A percentile compares a stretch with the other conserved stretches of the same genome.
These are phyloP conservation scores for Rhineura floridana DNA, from an alignment of 2,113 vertebrate species.

Conservation along the genomic window DNA sequence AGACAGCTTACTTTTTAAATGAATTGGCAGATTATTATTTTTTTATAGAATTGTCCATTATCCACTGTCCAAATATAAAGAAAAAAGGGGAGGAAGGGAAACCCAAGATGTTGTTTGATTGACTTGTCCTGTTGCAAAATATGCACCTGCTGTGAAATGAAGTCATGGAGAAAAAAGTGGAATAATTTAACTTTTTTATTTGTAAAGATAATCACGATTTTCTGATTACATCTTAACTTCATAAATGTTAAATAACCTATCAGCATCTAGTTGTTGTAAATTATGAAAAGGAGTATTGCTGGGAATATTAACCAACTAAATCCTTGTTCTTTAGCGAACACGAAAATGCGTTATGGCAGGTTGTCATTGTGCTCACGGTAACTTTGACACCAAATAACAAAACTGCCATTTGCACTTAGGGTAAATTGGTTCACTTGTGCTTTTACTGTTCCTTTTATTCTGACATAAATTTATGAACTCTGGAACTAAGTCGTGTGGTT, in stretches of 20 bases:
- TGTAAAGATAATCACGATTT: conserved; percentile 99
- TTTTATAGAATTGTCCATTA: conserved; percentile 60
- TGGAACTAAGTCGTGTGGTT: conserved; percentile 69
- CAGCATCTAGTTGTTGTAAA: conserved; percentile 99
- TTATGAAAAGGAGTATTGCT: conserved; percentile 94
- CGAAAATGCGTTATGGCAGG: conserved; percentile 86
- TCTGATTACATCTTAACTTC: conserved; percentile 99
- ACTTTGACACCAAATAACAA: conserved; percentile 85
- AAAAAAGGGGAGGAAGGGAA: conserved; percentile 20
- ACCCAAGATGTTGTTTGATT: conserved; percentile 68
- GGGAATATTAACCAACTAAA: conserved; percentile 96
- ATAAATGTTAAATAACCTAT: conserved; percentile 99
- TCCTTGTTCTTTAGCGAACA: conserved; percentile 80
- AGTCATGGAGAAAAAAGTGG: conserved; percentile 76
- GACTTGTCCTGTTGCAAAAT: conserved; percentile 76
- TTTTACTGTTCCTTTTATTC: conserved; percentile 71
- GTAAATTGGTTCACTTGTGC: conserved; percentile 79
- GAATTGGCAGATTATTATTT: conserved; percentile 64
- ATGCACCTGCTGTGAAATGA: conserved; percentile 77
- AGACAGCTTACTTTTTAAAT: conserved; percentile 57
- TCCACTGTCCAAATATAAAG: conserved; percentile 58
- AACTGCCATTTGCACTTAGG: conserved; percentile 86
- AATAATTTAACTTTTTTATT: conserved; percentile 99
- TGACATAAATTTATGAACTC: conserved; percentile 81
- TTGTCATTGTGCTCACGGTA: conserved; percentile 82